A percentile compares a stretch with the other conserved stretches of the same genome.
Evolutionary conservation across 2,113 vertebrate species (phyloP).

Genomic region (Paraplagusia blochii): DNA sequence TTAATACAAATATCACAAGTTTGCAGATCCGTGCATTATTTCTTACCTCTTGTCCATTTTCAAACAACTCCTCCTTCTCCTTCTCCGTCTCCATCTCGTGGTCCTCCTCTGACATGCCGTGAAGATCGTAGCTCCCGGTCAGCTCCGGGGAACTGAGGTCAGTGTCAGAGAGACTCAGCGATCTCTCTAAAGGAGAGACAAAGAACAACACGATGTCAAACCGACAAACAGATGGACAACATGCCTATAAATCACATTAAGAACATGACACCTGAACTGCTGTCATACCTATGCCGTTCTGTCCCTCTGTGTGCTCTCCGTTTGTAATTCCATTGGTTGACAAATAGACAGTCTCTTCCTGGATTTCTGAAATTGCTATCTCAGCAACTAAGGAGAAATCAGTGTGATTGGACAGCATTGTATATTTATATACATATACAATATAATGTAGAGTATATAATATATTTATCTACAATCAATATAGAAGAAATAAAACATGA

Average conservation of each 20-base stretch:
- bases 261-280: background rate
- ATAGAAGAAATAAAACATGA: too few relatives aligned
- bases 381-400: conserved; percentile 36
- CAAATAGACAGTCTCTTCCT: conserved; percentile 28
- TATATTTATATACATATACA: background rate
- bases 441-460: too few relatives aligned
- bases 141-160: conserved; percentile 63
- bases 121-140: conserved; percentile 42
- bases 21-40: too few relatives aligned
- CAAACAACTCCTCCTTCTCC: conserved; percentile 43
- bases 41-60: conserved; percentile 72
- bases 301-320: conserved; percentile 35
- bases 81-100: conserved; percentile 31
- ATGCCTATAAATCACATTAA: background rate
- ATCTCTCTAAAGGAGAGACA: conserved; percentile 43
- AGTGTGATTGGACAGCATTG: background rate
- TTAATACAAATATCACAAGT: too few relatives aligned
- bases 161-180: conserved; percentile 59
- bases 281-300: conserved; percentile 61
- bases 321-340: conserved; percentile 58
- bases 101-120: conserved; percentile 36
- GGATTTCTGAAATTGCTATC: conserved; percentile 38
- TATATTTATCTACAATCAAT: too few relatives aligned
- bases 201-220: background rate
- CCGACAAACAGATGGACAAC: background rate